phyloP scores from a whole-genome alignment of 2,113 vertebrate genomes.

The Todiramphus saurophagus region DNA sequence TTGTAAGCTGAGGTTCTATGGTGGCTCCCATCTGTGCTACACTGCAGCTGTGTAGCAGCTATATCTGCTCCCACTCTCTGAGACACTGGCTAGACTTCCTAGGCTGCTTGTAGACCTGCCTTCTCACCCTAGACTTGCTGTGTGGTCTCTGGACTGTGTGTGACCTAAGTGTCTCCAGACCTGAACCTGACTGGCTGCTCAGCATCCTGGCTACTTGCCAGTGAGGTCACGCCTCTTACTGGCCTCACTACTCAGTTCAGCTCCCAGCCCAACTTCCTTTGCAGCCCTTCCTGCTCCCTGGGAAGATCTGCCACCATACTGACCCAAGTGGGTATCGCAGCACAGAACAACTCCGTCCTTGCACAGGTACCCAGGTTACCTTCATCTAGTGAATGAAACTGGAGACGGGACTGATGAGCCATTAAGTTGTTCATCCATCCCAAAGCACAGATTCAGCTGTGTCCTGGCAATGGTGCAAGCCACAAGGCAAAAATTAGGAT shows the following conservation, averaged over 20 bases:
- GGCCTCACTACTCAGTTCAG: accelerated
- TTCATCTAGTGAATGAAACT: background rate
- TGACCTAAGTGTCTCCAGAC: background rate
- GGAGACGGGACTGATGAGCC: background rate
- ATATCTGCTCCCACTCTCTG: accelerated
- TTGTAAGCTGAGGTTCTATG: background rate
- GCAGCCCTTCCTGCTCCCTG: background rate
- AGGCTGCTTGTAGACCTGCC: background rate
- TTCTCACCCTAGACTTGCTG: background rate
- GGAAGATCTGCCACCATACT: background rate
- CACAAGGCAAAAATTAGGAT: background rate
- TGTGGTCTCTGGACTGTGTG: no score
- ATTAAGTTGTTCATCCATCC: background rate
- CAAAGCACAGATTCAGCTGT: background rate
- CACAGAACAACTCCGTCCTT: background rate
- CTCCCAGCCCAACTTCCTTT: background rate
- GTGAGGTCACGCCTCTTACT: no score
- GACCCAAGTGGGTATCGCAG: background rate
- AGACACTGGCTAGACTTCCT: background rate
- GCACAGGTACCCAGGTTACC: background rate
- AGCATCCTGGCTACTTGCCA: background rate
- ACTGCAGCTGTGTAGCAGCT: background rate
- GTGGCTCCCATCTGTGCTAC: no score
- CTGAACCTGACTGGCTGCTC: no score
- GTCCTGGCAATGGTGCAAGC: background rate